A percentile compares a stretch with the other conserved stretches of the same genome.
These are phyloP conservation scores for Pholis gunnellus DNA, from an alignment of 2,113 vertebrate species.

Conservation along the genomic window DNA sequence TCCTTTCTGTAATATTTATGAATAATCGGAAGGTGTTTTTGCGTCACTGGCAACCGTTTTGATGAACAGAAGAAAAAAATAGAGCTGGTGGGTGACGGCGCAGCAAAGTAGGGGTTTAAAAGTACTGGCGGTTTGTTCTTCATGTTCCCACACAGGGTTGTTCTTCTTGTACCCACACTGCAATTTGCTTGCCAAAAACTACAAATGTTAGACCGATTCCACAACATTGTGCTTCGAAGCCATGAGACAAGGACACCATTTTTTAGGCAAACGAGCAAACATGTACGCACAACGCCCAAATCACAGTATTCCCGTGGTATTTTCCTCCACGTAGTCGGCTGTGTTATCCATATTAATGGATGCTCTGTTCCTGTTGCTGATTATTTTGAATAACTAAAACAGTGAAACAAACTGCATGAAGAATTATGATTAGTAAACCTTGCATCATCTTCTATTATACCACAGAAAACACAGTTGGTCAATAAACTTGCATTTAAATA, in stretches of 20 bases:
- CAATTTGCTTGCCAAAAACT: conserved; percentile 38
- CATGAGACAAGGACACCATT: conserved; percentile 29
- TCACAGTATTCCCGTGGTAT: conserved; percentile 27
- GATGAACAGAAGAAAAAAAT: conserved; percentile 37
- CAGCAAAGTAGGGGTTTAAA: conserved; percentile 53
- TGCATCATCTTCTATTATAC: conserved; percentile 11
- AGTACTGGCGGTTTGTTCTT: conserved; percentile 47
- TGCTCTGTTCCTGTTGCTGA: conserved; percentile 27
- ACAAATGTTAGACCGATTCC: conserved; percentile 42
- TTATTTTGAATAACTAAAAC: conserved; percentile 9
- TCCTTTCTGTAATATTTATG: conserved; percentile 12
- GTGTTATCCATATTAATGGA: conserved; percentile 43
- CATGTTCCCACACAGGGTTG: conserved; percentile 47
- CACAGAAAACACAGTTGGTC: conserved; percentile 6
- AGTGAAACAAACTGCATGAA: conserved; percentile 36
- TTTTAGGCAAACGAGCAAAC: conserved; percentile 39
- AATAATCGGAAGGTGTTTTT: conserved; percentile 18
- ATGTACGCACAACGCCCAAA: conserved; percentile 23
- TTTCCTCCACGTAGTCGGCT: conserved; percentile 18
- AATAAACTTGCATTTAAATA: conserved; percentile 29
- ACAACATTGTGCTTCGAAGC: conserved; percentile 43
- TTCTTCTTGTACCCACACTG: conserved; percentile 57
- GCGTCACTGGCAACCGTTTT: conserved; percentile 38
- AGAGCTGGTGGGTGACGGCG: conserved; percentile 41
- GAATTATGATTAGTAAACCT: conserved; percentile 31